These are phyloP conservation scores for Heteronetta atricapilla DNA, from an alignment of 2,113 vertebrate species.

Conservation along the genomic window DNA sequence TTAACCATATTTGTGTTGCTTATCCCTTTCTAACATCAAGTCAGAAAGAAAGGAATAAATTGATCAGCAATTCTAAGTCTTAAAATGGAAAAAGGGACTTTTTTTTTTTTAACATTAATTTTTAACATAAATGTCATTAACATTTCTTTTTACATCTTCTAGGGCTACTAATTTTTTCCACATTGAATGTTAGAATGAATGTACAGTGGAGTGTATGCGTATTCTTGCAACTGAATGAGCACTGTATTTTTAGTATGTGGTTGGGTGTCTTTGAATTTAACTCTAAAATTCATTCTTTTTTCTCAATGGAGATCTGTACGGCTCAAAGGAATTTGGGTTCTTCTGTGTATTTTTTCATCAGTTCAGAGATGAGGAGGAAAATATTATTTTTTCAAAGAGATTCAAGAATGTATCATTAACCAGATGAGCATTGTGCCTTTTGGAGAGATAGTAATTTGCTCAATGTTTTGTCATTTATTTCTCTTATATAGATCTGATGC, in stretches of 20 bases:
- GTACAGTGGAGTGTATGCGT: neutral
- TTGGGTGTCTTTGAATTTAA: neutral
- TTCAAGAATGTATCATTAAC: neutral
- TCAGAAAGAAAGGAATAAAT: neutral
- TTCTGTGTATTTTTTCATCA: neutral
- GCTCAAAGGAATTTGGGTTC: neutral
- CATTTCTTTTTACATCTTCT: neutral
- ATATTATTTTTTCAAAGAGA: neutral
- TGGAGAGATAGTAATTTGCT: neutral
- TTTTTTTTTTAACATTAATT: neutral
- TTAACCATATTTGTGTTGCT: neutral
- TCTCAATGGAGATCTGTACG: neutral
- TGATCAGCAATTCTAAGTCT: neutral
- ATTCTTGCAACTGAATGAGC: neutral
- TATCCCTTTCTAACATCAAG: neutral
- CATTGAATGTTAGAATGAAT: neutral
- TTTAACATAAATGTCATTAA: neutral
- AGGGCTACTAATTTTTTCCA: neutral
- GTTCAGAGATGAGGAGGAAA: neutral
- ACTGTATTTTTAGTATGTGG: neutral
- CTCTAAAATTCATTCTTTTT: neutral
- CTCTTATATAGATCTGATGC: neutral
- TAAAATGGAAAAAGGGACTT: neutral
- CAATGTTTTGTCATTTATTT: neutral
- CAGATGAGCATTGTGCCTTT: neutral